A percentile compares a stretch with the other conserved stretches of the same genome.
These are phyloP conservation scores for Xanthostigma xanthostigma DNA, from an alignment of 2,888 invertebrate genomes.

Conservation along the genomic window DNA sequence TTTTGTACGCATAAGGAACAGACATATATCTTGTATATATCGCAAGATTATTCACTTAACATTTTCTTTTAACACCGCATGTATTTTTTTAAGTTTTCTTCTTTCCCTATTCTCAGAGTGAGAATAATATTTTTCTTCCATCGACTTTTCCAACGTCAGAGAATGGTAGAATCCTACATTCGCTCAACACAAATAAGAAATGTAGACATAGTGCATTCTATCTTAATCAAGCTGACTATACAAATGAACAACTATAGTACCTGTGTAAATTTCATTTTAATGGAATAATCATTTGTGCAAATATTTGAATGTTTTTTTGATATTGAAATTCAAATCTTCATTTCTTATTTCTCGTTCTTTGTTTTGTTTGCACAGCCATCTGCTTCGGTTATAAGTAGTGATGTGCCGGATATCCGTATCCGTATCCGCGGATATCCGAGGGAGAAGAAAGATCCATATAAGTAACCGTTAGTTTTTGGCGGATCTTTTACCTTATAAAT, in stretches of 20 bases:
- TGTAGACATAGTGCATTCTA: constrained; percentile 10
- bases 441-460: too few species aligned
- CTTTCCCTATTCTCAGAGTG: constrained; percentile 9
- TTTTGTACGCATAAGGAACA: too few species aligned
- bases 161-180: constrained; percentile 19
- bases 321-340: constrained; percentile 29
- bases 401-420: too few species aligned
- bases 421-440: too few species aligned
- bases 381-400: too few species aligned
- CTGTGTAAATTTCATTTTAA: constrained; percentile 34
- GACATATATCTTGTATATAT: too few species aligned
- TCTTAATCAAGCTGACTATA: constrained; percentile 24
- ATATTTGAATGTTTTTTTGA: constrained; percentile 34
- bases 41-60: constrained; percentile 10
- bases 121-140: constrained; percentile 28
- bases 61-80: constrained; percentile 6
- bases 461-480: too few species aligned
- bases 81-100: constrained; percentile 8
- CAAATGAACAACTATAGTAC: constrained; percentile 20
- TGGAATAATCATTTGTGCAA: constrained; percentile 35
- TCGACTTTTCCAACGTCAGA: constrained; percentile 20
- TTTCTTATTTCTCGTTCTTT: constrained; percentile 21
- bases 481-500: too few species aligned
- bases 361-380: too few species aligned
- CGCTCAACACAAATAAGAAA: constrained; percentile 19